Conservation (phyloP, 1,140 invertebrate species). For the Leucophenga varia region DNA sequence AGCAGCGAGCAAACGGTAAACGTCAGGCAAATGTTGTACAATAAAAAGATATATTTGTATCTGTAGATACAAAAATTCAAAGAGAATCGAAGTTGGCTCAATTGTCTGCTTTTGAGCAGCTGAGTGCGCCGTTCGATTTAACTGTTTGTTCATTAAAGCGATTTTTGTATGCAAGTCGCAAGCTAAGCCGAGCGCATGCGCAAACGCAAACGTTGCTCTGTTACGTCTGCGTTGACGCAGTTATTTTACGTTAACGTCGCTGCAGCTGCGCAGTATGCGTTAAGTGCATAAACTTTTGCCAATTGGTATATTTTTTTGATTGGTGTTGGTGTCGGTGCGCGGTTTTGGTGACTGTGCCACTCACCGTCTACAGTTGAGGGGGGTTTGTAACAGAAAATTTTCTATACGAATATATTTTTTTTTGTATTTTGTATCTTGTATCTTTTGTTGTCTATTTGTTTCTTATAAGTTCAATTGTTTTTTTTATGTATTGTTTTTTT, state of each 20-base stretch:
- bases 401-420: constrained; percentile 17
- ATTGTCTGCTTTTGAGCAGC: constrained; percentile 4
- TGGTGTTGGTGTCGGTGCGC: constrained; percentile 23
- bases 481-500: too few relatives aligned
- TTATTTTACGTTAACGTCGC: constrained; percentile 3
- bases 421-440: constrained; percentile 8
- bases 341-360: too few relatives aligned
- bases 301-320: constrained; percentile 27
- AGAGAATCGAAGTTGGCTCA: too few relatives aligned
- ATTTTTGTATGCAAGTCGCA: constrained; percentile 34
- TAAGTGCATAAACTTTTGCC: constrained; percentile 33
- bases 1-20: too few relatives aligned
- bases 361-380: constrained; percentile 31
- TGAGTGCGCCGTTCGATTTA: constrained; percentile 7
- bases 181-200: background rate
- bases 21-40: too few relatives aligned
- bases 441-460: too few relatives aligned
- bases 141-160: constrained; percentile 15
- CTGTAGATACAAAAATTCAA: too few relatives aligned
- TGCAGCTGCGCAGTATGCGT: constrained; percentile 21
- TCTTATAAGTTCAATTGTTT: too few relatives aligned
- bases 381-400: constrained; percentile 42
- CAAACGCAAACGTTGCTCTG: constrained; percentile 8
- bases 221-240: constrained; percentile 8
- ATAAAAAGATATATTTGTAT: too few relatives aligned